phyloP scores from a whole-genome alignment of 2,888 invertebrate genomes.

The Lepidocyrtinus sp. region DNA sequence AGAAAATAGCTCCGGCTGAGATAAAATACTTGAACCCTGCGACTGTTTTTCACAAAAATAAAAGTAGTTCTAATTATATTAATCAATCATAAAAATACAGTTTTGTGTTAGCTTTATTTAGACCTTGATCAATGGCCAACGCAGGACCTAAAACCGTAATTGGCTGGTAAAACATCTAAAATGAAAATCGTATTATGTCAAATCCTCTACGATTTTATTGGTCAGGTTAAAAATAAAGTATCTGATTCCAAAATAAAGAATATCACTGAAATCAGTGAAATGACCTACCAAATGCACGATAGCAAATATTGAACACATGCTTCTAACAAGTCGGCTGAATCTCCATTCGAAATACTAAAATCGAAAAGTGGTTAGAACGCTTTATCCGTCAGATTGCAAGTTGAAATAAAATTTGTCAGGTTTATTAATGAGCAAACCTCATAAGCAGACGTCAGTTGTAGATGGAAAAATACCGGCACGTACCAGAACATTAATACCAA shows the following conservation, averaged over 20 bases:
- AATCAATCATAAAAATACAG: no score
- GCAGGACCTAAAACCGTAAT: constrained; percentile 59
- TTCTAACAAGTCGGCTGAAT: constrained; percentile 50
- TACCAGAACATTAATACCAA: constrained; percentile 56
- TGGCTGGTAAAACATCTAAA: constrained; percentile 61
- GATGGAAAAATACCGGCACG: constrained; percentile 55
- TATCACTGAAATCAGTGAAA: background rate
- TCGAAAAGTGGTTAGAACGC: constrained; percentile 17
- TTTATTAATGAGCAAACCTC: constrained; percentile 32
- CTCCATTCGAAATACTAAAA: constrained; percentile 61
- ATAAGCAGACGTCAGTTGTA: constrained; percentile 65
- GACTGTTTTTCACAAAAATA: no score
- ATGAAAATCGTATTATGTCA: background rate
- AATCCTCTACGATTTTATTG: no score
- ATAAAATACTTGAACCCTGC: constrained; percentile 61
- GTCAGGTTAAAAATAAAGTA: no score
- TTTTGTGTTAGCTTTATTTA: no score
- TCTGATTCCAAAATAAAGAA: background rate
- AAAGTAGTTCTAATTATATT: no score
- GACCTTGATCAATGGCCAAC: constrained; percentile 63
- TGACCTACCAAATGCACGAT: constrained; percentile 59
- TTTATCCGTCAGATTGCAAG: no score
- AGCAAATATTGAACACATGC: constrained; percentile 52
- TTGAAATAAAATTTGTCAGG: constrained; percentile 2
- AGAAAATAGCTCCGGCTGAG: constrained; percentile 61